Conservation (phyloP, 2,113 vertebrate genomes). For the Amblyopsis rosae region DNA sequence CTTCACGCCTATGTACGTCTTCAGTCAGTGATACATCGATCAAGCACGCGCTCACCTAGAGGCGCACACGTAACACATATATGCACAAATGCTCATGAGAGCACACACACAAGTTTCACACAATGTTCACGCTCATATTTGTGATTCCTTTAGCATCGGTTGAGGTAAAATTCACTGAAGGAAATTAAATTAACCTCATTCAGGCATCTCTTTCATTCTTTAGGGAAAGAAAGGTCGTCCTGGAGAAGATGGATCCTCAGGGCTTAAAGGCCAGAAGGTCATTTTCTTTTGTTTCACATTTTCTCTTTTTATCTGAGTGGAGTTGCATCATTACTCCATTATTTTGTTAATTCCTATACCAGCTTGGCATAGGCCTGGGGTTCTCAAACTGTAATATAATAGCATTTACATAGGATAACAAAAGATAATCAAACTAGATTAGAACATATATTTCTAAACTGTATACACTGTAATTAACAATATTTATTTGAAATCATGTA, state of each 20-base stretch:
- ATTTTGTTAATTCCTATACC: neutral
- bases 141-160: neutral
- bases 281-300: conserved; percentile 22
- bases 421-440: too few relatives aligned
- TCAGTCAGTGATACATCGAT: conserved; percentile 16
- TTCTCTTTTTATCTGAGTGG: conserved; percentile 5
- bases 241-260: conserved; percentile 82
- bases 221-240: conserved; percentile 89
- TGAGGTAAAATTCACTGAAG: conserved; percentile 7
- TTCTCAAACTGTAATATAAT: too few relatives aligned
- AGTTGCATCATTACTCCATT: neutral
- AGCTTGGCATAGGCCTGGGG: too few relatives aligned
- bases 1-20: conserved; percentile 34
- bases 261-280: conserved; percentile 87
- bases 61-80: conserved; percentile 4
- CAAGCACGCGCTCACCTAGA: conserved; percentile 2
- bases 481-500: too few relatives aligned
- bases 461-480: too few relatives aligned
- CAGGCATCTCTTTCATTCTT: conserved; percentile 39
- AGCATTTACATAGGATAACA: too few relatives aligned
- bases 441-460: too few relatives aligned
- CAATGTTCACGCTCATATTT: neutral
- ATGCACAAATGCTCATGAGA: neutral
- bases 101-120: neutral
- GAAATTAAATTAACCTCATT: conserved; percentile 1